Conservation (phyloP, 1,140 invertebrate genomes). For the Ctenoplectra terminalis region DNA sequence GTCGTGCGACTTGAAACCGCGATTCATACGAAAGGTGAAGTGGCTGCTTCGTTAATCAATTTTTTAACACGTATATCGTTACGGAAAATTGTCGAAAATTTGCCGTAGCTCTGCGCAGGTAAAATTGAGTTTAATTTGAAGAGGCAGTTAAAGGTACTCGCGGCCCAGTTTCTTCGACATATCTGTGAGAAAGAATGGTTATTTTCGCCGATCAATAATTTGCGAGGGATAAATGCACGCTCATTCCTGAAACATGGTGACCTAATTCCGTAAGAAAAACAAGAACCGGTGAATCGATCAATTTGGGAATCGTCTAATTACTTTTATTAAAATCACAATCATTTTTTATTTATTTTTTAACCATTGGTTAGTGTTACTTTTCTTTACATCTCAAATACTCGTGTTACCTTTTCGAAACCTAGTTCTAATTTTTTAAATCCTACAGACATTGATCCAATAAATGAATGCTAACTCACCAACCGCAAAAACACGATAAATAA, state of each 20-base stretch:
- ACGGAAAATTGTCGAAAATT: background rate
- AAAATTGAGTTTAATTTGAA: background rate
- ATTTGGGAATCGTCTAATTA: background rate
- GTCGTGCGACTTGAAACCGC: background rate
- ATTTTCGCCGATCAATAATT: slow-evolving; percentile 46
- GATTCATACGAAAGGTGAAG: slow-evolving; percentile 21
- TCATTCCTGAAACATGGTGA: slow-evolving; percentile 21
- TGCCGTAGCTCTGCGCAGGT: background rate
- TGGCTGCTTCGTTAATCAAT: slow-evolving; percentile 13
- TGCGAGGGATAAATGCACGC: slow-evolving; percentile 9
- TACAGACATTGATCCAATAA: no score
- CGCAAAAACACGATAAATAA: background rate
- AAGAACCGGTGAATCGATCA: background rate
- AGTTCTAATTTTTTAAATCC: background rate
- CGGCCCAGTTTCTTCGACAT: background rate
- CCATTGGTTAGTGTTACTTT: background rate
- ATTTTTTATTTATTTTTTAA: background rate
- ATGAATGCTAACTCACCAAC: background rate
- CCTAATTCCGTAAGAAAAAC: slow-evolving; percentile 14
- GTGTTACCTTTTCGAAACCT: background rate
- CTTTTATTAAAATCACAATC: background rate
- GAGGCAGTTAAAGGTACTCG: background rate
- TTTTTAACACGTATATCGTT: background rate
- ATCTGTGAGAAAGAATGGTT: slow-evolving; percentile 24
- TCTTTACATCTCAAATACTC: background rate